Conservation (phyloP, 2,113 vertebrate species). For the Leptodactylus fuscus region DNA sequence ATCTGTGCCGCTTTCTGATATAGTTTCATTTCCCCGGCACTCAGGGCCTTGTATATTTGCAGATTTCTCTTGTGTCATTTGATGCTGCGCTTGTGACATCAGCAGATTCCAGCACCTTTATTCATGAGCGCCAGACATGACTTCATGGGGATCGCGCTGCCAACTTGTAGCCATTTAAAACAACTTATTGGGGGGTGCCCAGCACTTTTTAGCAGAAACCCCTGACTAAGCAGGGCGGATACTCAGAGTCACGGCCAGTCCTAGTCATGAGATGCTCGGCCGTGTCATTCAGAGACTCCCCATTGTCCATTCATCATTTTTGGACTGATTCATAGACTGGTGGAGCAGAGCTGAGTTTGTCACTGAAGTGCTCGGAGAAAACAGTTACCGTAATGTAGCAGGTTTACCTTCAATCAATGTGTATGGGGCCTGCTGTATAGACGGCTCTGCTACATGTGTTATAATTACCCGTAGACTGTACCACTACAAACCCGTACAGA, state of each 20-base stretch:
- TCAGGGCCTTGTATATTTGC: not conserved
- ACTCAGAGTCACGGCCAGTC: not conserved
- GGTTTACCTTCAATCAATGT: no score
- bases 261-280: not conserved
- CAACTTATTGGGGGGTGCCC: not conserved
- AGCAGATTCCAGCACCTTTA: slow-evolving; percentile 8
- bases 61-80: not conserved
- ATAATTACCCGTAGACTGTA: no score
- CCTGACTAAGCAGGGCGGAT: not conserved
- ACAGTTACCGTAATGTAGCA: no score
- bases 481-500: no score
- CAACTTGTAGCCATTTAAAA: not conserved
- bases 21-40: not conserved
- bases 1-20: not conserved
- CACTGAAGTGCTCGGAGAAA: no score
- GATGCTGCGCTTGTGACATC: slow-evolving; percentile 12
- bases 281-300: not conserved
- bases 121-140: not conserved
- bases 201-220: not conserved
- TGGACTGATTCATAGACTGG: not conserved
- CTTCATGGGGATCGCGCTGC: not conserved
- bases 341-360: not conserved
- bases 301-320: not conserved
- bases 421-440: no score
- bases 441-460: no score